These are phyloP conservation scores for Lepidocolaptes lacrymiger DNA, from an alignment of 2,797 vertebrate species.

Conservation along the genomic window DNA sequence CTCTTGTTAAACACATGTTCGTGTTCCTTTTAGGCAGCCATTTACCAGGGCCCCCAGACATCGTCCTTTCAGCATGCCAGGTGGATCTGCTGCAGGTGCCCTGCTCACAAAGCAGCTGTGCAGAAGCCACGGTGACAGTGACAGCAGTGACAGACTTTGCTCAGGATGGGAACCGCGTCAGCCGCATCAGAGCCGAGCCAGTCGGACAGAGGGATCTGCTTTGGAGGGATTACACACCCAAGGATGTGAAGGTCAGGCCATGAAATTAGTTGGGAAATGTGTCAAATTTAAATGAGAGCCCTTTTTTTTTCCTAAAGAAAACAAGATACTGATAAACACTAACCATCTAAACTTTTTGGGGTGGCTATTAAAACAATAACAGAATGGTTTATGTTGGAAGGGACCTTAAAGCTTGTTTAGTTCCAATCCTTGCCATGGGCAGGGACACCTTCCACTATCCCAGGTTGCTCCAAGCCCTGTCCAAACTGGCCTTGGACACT, in stretches of 20 bases:
- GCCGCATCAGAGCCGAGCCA: conserved; percentile 58
- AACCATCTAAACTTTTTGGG: neutral
- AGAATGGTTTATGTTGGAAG: neutral
- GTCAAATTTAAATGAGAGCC: neutral
- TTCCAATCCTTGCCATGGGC: accelerated
- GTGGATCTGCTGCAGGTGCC: conserved; percentile 66
- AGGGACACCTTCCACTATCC: neutral
- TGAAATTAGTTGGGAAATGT: neutral
- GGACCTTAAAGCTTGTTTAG: neutral
- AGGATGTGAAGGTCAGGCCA: conserved; percentile 74
- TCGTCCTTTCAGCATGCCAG: conserved; percentile 80
- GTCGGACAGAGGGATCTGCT: conserved; percentile 51
- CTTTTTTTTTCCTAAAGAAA: neutral
- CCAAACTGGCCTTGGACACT: neutral
- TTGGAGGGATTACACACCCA: conserved; percentile 79
- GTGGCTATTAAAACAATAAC: neutral
- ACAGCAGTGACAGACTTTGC: conserved; percentile 82
- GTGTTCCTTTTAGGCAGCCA: conserved; percentile 68
- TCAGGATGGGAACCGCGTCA: conserved; percentile 73
- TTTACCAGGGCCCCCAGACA: conserved; percentile 60
- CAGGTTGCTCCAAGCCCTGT: neutral
- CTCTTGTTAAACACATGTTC: neutral
- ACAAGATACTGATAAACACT: neutral
- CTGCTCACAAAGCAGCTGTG: conserved; percentile 74
- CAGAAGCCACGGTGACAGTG: conserved; percentile 64